A percentile compares a stretch with the other conserved stretches of the same genome.
phyloP scores from a whole-genome alignment of 2,888 invertebrate genomes.

The Neoascia interrupta region DNA sequence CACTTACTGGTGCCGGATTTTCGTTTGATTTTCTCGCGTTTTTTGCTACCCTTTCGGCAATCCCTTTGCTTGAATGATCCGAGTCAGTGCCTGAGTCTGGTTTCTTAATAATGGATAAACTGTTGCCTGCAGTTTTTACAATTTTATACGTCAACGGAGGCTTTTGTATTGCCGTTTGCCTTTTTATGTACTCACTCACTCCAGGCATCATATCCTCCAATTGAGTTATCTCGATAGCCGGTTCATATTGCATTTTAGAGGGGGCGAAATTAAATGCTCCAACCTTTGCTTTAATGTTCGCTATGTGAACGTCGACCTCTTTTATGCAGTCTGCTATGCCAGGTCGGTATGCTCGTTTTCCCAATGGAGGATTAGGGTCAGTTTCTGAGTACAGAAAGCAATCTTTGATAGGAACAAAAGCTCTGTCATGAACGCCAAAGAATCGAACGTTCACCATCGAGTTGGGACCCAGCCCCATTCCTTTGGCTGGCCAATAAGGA shows the following conservation, averaged over 20 bases:
- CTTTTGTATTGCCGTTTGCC: slow-evolving; percentile 73
- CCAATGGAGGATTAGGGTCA: slow-evolving; percentile 82
- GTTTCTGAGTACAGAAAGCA: slow-evolving; percentile 90
- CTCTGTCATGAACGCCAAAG: slow-evolving; percentile 96
- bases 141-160: slow-evolving; percentile 79
- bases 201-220: slow-evolving; percentile 84
- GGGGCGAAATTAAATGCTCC: slow-evolving; percentile 88
- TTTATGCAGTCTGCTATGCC: slow-evolving; percentile 84
- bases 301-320: slow-evolving; percentile 88
- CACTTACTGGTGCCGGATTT: slow-evolving; percentile 21
- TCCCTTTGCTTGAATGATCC: slow-evolving; percentile 73
- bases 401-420: slow-evolving; percentile 92
- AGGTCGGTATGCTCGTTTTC: slow-evolving; percentile 80
- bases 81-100: slow-evolving; percentile 76
- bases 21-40: not conserved
- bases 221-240: slow-evolving; percentile 83
- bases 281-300: slow-evolving; percentile 86
- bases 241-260: slow-evolving; percentile 85
- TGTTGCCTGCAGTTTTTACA: slow-evolving; percentile 78
- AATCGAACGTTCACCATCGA: slow-evolving; percentile 93
- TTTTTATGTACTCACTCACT: slow-evolving; percentile 74
- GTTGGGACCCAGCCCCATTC: slow-evolving; percentile 85
- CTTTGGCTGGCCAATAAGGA: slow-evolving; percentile 98
- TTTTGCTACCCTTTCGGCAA: too few species aligned
- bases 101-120: slow-evolving; percentile 78